A percentile compares a stretch with the other conserved stretches of the same genome.
phyloP scores from a whole-genome alignment of 2,113 vertebrate genomes.

The Empidonax traillii region DNA sequence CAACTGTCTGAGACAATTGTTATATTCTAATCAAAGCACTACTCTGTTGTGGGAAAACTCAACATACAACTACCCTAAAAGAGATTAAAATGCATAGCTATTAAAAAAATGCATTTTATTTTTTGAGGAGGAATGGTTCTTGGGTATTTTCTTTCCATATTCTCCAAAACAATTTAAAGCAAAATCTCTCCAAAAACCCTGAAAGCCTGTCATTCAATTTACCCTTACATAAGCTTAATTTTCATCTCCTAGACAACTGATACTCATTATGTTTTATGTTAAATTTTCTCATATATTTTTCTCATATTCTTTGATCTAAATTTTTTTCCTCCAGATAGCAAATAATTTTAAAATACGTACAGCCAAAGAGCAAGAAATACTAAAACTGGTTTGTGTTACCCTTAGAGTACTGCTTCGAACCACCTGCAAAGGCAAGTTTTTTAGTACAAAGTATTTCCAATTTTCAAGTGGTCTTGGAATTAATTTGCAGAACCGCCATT shows the following conservation, averaged over 20 bases:
- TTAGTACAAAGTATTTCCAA: neutral
- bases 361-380: neutral
- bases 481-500: neutral
- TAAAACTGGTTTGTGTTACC: neutral
- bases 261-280: neutral
- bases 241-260: slow-evolving; percentile 2
- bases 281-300: neutral
- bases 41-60: neutral
- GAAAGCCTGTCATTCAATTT: neutral
- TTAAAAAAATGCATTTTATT: neutral
- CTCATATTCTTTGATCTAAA: neutral
- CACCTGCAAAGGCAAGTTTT: neutral
- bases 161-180: neutral
- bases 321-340: neutral
- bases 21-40: neutral
- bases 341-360: neutral
- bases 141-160: neutral
- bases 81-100: neutral
- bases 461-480: neutral
- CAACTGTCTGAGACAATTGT: neutral
- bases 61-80: neutral
- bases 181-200: neutral
- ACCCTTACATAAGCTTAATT: neutral
- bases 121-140: neutral
- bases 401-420: neutral